phyloP scores from a whole-genome alignment of 2,113 vertebrate species.

The Brachirus orientalis region DNA sequence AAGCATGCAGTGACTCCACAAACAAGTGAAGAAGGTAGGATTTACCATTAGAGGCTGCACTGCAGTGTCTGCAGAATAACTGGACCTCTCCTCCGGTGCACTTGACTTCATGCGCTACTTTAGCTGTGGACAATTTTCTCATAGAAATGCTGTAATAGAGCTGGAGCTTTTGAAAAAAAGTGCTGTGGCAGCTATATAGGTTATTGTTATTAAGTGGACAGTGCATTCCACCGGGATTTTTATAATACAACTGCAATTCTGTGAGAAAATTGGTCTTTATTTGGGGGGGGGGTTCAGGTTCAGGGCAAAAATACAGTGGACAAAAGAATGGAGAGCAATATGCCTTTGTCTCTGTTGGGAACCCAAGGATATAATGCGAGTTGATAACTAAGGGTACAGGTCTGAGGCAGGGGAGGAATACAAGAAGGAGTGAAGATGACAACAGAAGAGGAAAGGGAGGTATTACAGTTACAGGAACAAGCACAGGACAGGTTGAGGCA shows the following conservation, averaged over 20 bases:
- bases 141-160: constrained; percentile 13
- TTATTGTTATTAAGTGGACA: constrained; percentile 41
- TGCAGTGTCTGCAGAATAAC: constrained; percentile 74
- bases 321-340: constrained; percentile 49
- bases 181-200: constrained; percentile 3
- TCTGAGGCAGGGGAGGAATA: constrained; percentile 57
- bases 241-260: constrained; percentile 32
- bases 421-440: constrained; percentile 31
- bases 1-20: constrained; percentile 53
- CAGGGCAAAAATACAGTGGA: constrained; percentile 34
- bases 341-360: constrained; percentile 68
- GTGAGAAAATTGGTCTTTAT: constrained; percentile 16
- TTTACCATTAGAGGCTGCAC: constrained; percentile 66
- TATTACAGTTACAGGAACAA: constrained; percentile 13
- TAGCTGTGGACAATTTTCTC: constrained; percentile 19
- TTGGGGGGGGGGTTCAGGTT: constrained; percentile 14
- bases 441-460: constrained; percentile 19
- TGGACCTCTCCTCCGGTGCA: constrained; percentile 46
- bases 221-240: constrained; percentile 2
- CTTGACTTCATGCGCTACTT: constrained; percentile 22
- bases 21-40: constrained; percentile 63
- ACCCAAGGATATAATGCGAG: constrained; percentile 75
- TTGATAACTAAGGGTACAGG: constrained; percentile 71
- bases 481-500: constrained; percentile 6
- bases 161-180: constrained; percentile 14